These are phyloP conservation scores for Vulpes vulpes DNA, from an alignment of 2,113 vertebrate species.

Conservation along the genomic window DNA sequence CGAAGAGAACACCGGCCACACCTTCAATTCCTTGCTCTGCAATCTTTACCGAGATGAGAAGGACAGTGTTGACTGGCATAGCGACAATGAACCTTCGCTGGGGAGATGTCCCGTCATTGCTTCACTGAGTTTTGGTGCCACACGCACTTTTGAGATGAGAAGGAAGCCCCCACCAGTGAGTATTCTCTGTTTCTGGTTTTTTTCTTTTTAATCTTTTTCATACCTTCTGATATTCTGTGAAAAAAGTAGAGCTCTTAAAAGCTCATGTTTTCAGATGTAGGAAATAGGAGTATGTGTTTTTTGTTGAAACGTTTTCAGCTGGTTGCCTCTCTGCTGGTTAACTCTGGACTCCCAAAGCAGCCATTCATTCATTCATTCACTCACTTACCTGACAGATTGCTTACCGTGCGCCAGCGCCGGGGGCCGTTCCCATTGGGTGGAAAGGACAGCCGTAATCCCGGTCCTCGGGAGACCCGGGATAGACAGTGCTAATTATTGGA, in stretches of 20 bases:
- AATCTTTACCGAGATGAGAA: constrained; percentile 95
- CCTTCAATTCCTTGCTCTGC: constrained; percentile 96
- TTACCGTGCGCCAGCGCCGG: not conserved
- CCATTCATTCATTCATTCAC: not conserved
- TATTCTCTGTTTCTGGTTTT: constrained; percentile 19
- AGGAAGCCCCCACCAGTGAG: constrained; percentile 94
- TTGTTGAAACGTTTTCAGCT: not conserved
- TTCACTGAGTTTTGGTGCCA: constrained; percentile 96
- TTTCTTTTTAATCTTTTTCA: not conserved
- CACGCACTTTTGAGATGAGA: constrained; percentile 94
- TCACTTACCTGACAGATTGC: not conserved
- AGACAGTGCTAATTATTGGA: not conserved
- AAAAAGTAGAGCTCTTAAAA: not conserved
- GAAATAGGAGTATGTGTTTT: not conserved
- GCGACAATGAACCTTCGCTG: constrained; percentile 93
- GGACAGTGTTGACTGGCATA: constrained; percentile 98
- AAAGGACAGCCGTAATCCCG: not conserved
- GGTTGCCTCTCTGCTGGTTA: not conserved
- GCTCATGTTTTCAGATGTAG: not conserved
- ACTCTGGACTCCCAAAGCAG: not conserved
- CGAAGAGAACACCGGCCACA: constrained; percentile 86
- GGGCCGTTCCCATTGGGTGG: not conserved
- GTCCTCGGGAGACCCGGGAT: not conserved
- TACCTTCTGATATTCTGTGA: not conserved
- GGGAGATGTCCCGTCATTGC: constrained; percentile 92